These are phyloP conservation scores for Chrysolina americana DNA, from an alignment of 2,888 invertebrate species.

Conservation along the genomic window DNA sequence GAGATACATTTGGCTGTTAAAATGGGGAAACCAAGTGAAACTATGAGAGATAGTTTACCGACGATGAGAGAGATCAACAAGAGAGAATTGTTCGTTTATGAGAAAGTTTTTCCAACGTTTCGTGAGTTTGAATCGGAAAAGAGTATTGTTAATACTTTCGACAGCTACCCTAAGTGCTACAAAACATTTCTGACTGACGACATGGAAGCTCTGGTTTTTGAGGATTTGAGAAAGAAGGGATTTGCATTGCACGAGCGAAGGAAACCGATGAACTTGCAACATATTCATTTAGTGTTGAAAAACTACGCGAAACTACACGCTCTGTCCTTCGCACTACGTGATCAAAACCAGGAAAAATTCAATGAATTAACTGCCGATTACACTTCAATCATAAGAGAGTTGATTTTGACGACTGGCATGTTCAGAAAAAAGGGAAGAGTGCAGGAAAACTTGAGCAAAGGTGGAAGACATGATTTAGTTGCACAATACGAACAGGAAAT, in stretches of 20 bases:
- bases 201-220: constrained; percentile 37
- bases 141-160: constrained; percentile 16
- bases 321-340: constrained; percentile 45
- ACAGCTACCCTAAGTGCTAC: constrained; percentile 40
- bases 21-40: constrained; percentile 33
- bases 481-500: constrained; percentile 11
- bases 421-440: not conserved
- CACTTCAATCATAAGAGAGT: not conserved
- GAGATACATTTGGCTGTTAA: constrained; percentile 40
- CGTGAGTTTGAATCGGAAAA: constrained; percentile 36
- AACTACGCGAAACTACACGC: constrained; percentile 47
- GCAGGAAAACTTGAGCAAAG: not conserved
- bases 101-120: constrained; percentile 39
- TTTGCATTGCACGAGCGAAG: constrained; percentile 34
- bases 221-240: constrained; percentile 40
- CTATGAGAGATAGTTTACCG: not conserved
- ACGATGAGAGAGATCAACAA: constrained; percentile 13
- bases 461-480: not conserved
- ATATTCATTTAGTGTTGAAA: constrained; percentile 35
- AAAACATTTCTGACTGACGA: constrained; percentile 28
- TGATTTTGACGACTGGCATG: not conserved
- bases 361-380: not conserved
- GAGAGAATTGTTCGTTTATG: constrained; percentile 41
- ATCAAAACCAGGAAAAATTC: constrained; percentile 37
- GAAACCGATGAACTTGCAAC: constrained; percentile 37